phyloP scores from a whole-genome alignment of 2,113 vertebrate genomes.

The Ancistrus triradiatus region DNA sequence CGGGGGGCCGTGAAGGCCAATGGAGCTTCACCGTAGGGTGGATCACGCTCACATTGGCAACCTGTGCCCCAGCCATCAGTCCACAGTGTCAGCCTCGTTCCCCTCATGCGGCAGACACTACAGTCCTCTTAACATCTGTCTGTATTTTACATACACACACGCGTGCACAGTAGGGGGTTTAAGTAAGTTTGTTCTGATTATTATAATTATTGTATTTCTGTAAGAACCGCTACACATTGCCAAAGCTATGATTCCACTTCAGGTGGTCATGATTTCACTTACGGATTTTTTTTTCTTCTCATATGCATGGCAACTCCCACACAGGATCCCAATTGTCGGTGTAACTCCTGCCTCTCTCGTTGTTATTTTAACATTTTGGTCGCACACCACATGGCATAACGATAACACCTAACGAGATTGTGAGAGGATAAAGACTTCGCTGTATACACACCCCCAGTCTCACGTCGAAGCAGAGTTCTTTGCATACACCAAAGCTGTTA shows the following conservation, averaged over 20 bases:
- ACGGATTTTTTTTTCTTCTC: background rate
- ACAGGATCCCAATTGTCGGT: constrained; percentile 4
- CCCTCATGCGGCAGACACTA: constrained; percentile 16
- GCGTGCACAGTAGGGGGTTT: too few relatives aligned
- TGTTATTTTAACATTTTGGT: constrained; percentile 12
- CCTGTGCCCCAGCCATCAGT: constrained; percentile 75
- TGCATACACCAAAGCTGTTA: constrained; percentile 26
- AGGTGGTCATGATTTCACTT: background rate
- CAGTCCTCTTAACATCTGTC: constrained; percentile 53
- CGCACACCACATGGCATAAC: constrained; percentile 1
- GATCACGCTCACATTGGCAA: constrained; percentile 32
- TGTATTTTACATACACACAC: constrained; percentile 45
- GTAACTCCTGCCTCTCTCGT: background rate
- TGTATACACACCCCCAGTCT: constrained; percentile 17
- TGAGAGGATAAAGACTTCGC: constrained; percentile 16
- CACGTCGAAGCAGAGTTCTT: constrained; percentile 18
- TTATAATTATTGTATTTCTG: background rate
- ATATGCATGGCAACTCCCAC: constrained; percentile 14
- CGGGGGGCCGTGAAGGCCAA: constrained; percentile 26
- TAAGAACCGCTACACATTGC: background rate
- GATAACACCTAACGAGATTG: constrained; percentile 7
- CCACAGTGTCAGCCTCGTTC: constrained; percentile 74
- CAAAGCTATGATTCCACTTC: background rate
- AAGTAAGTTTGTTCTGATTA: too few relatives aligned
- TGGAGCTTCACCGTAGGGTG: constrained; percentile 32